phyloP scores from a whole-genome alignment of 2,113 vertebrate species.

The Malurus elegans region DNA sequence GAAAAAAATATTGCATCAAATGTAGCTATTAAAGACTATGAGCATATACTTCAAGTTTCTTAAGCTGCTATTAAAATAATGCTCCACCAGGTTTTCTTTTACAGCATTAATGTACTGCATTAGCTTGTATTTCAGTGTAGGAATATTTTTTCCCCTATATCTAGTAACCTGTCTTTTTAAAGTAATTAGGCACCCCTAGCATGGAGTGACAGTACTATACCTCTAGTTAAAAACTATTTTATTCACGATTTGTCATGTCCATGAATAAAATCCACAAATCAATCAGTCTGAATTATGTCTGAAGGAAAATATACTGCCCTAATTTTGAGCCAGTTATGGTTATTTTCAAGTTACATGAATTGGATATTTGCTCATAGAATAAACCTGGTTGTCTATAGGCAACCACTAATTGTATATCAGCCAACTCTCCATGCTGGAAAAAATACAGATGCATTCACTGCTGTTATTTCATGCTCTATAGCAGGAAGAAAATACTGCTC shows the following conservation, averaged over 20 bases:
- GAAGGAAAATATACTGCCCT: neutral
- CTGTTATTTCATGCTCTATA: slow-evolving; percentile 48
- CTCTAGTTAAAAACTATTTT: neutral
- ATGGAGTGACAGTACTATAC: slow-evolving; percentile 3
- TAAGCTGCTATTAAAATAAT: neutral
- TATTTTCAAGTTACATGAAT: slow-evolving; percentile 18
- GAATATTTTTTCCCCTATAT: neutral
- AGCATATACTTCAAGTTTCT: neutral
- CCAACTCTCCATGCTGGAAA: slow-evolving; percentile 2
- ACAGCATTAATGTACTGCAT: neutral
- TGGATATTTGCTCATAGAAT: slow-evolving; percentile 11
- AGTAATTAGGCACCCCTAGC: neutral
- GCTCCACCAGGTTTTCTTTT: neutral
- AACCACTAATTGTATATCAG: slow-evolving; percentile 62
- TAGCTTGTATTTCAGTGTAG: neutral
- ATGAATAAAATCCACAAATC: neutral
- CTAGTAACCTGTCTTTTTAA: slow-evolving; percentile 14
- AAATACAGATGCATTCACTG: slow-evolving; percentile 44
- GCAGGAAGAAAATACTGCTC: slow-evolving; percentile 49
- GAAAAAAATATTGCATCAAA: neutral
- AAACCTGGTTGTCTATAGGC: slow-evolving; percentile 48
- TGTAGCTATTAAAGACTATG: neutral
- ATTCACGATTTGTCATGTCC: neutral
- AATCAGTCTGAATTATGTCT: slow-evolving; percentile 10
- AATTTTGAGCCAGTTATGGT: slow-evolving; percentile 4